A percentile compares a stretch with the other conserved stretches of the same genome.
These are phyloP conservation scores for Tachina fera DNA, from an alignment of 2,888 invertebrate genomes.

Conservation along the genomic window DNA sequence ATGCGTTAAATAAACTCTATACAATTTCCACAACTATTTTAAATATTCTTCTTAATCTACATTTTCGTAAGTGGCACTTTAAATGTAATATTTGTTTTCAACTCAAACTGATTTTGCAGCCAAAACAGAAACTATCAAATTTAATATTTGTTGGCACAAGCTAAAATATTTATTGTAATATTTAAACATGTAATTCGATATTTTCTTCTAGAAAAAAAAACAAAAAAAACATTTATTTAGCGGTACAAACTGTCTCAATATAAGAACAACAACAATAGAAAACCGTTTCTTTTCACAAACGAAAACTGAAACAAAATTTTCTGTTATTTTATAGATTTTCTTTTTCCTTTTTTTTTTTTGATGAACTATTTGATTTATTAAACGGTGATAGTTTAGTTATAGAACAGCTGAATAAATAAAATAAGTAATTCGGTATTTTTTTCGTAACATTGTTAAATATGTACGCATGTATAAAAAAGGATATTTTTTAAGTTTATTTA, in stretches of 20 bases:
- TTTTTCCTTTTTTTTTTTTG: not conserved
- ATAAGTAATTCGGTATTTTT: not conserved
- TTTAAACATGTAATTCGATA: conserved; percentile 77
- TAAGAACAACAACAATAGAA: conserved; percentile 41
- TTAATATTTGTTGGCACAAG: conserved; percentile 66
- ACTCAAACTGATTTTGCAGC: not conserved
- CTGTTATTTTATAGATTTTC: conserved; percentile 17
- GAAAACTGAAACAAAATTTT: conserved; percentile 55
- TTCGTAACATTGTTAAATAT: conserved; percentile 6
- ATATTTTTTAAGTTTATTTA: conserved; percentile 22
- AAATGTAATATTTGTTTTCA: conserved; percentile 21
- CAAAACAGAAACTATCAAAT: conserved; percentile 58
- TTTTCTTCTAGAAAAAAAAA: conserved; percentile 73
- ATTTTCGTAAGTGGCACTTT: conserved; percentile 13
- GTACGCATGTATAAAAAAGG: not conserved
- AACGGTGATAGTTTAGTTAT: conserved; percentile 1
- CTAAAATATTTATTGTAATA: conserved; percentile 58
- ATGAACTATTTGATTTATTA: conserved; percentile 22
- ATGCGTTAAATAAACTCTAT: not conserved
- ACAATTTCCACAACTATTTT: not conserved
- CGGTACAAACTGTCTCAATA: conserved; percentile 71
- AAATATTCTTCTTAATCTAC: not conserved
- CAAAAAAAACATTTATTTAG: conserved; percentile 74
- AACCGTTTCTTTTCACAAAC: conserved; percentile 26
- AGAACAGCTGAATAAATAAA: conserved; percentile 55